Evolutionary conservation across 2,888 invertebrate species (phyloP).

Genomic region (Monopis laevigella): DNA sequence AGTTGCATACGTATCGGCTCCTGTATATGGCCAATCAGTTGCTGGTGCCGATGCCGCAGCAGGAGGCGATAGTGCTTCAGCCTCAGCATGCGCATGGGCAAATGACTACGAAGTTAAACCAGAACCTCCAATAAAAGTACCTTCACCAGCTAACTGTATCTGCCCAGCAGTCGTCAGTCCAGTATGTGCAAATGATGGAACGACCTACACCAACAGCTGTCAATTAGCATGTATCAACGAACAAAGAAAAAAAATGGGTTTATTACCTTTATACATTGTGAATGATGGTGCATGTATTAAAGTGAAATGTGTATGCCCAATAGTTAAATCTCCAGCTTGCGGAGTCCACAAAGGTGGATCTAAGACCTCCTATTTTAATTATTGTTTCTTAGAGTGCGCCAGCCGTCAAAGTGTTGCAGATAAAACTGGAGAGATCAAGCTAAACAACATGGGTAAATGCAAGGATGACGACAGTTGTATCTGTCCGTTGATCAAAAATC

Average conservation of each 20-base stretch:
- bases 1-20: no score
- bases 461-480: not conserved
- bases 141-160: not conserved
- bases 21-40: constrained; percentile 22
- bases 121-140: no score
- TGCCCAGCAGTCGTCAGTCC: not conserved
- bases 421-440: not conserved
- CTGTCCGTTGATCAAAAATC: not conserved
- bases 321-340: not conserved
- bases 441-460: not conserved
- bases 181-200: not conserved
- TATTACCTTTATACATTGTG: not conserved
- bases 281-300: not conserved
- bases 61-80: no score
- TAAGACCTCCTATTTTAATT: not conserved
- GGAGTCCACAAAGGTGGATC: no score
- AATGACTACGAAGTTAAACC: no score
- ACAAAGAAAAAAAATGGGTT: not conserved
- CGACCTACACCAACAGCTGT: not conserved
- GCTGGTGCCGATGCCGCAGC: constrained; percentile 26
- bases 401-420: not conserved
- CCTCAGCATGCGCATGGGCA: no score
- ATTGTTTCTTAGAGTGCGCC: not conserved
- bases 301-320: not conserved
- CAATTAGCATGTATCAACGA: not conserved